phyloP scores from a whole-genome alignment of 2,113 vertebrate species.

The Ailurus styani region DNA sequence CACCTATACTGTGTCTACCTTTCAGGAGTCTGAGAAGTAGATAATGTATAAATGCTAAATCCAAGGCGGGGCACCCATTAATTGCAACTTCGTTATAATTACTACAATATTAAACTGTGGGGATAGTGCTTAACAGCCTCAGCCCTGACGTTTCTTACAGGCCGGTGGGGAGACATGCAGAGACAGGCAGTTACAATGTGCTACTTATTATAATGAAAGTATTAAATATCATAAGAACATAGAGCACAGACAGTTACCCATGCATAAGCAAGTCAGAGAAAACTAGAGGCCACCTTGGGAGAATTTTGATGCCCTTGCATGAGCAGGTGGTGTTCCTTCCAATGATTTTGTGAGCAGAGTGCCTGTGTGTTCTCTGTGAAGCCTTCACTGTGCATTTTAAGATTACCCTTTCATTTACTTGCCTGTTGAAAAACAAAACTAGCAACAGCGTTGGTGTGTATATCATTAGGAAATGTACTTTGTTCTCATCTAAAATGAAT shows the following conservation, averaged over 20 bases:
- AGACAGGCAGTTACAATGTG: not conserved
- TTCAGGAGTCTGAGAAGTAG: not conserved
- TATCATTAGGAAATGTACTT: conserved; percentile 2
- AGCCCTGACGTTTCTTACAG: not conserved
- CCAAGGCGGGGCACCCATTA: not conserved
- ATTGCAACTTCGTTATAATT: not conserved
- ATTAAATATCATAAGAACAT: not conserved
- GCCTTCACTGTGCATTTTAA: not conserved
- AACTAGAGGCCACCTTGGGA: not conserved
- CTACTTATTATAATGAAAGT: not conserved
- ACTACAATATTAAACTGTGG: not conserved
- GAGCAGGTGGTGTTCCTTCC: not conserved
- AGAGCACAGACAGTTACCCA: not conserved
- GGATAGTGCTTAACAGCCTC: not conserved
- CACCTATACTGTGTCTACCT: not conserved
- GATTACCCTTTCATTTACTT: not conserved
- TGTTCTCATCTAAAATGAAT: not conserved
- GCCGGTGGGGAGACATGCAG: not conserved
- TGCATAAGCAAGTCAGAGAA: not conserved
- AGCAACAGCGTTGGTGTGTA: not conserved
- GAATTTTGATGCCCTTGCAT: not conserved
- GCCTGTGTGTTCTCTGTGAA: not conserved
- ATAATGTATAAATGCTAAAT: not conserved
- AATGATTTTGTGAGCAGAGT: not conserved
- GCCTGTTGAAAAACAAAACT: not conserved